A percentile compares a stretch with the other conserved stretches of the same genome.
Conservation (phyloP, 2,888 invertebrate genomes). For the Epistrophella euchroma region DNA sequence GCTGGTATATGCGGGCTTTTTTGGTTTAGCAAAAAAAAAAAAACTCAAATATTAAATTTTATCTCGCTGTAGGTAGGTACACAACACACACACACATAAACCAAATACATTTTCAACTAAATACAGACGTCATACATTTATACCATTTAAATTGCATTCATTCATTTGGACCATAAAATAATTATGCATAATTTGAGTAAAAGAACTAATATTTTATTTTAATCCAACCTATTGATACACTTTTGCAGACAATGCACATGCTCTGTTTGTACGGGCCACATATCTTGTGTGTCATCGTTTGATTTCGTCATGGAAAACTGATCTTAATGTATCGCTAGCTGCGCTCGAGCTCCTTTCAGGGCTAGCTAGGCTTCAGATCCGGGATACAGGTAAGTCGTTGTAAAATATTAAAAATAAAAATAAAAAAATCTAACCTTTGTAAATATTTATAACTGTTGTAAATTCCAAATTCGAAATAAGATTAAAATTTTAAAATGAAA, state of each 20-base stretch:
- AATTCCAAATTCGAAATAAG: conserved; percentile 56
- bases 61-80: neutral
- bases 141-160: conserved; percentile 31
- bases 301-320: conserved; percentile 98
- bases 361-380: conserved; percentile 94
- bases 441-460: conserved; percentile 70
- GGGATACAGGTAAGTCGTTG: conserved; percentile 90
- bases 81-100: neutral
- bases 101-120: neutral
- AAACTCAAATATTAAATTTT: neutral
- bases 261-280: conserved; percentile 95
- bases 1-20: neutral
- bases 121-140: neutral
- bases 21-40: neutral
- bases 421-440: conserved; percentile 34
- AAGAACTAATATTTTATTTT: neutral
- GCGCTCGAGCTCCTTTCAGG: conserved; percentile 96
- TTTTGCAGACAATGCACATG: conserved; percentile 91
- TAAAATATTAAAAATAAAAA: neutral
- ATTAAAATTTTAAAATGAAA: conserved; percentile 12
- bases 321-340: conserved; percentile 96
- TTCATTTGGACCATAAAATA: neutral
- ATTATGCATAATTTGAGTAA: neutral
- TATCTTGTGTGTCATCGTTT: conserved; percentile 97
- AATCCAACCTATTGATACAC: neutral